Evolutionary conservation across 2,113 vertebrate species (phyloP).

Genomic region (Alligator mississippiensis): DNA sequence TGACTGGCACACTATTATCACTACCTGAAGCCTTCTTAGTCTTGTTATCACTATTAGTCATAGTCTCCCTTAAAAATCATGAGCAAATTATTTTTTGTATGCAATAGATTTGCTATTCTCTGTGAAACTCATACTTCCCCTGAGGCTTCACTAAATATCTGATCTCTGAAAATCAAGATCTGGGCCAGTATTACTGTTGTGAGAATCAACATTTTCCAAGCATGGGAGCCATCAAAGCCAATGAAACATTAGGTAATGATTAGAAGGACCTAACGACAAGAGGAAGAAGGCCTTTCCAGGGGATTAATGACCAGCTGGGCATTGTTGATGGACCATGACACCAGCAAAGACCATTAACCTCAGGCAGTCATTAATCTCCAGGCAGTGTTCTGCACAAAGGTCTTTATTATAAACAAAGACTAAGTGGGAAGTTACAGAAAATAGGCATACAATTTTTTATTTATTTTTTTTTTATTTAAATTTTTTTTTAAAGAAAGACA

Average conservation of each 20-base stretch:
- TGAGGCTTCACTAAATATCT: not conserved
- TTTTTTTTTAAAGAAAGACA: not conserved
- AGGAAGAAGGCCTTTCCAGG: not conserved
- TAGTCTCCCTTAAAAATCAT: not conserved
- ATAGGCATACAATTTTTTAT: not conserved
- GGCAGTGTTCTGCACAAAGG: not conserved
- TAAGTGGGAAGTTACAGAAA: constrained; percentile 7
- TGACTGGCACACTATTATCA: not conserved
- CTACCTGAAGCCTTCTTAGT: not conserved
- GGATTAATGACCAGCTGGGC: not conserved
- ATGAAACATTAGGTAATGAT: not conserved
- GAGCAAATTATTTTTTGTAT: not conserved
- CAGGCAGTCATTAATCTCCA: not conserved
- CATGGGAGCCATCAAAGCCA: not conserved
- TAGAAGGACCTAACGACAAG: not conserved
- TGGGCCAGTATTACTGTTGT: not conserved
- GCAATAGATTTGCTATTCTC: not conserved
- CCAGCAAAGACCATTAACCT: constrained; percentile 5
- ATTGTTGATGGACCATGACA: not conserved
- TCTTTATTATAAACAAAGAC: not conserved
- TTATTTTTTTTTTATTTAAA: not conserved
- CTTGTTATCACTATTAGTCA: not conserved
- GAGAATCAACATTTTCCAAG: not conserved
- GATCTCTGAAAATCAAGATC: not conserved
- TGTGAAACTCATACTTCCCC: not conserved